A percentile compares a stretch with the other conserved stretches of the same genome.
These are phyloP conservation scores for Urocyon cinereoargenteus DNA, from an alignment of 2,797 vertebrate genomes.

Conservation along the genomic window DNA sequence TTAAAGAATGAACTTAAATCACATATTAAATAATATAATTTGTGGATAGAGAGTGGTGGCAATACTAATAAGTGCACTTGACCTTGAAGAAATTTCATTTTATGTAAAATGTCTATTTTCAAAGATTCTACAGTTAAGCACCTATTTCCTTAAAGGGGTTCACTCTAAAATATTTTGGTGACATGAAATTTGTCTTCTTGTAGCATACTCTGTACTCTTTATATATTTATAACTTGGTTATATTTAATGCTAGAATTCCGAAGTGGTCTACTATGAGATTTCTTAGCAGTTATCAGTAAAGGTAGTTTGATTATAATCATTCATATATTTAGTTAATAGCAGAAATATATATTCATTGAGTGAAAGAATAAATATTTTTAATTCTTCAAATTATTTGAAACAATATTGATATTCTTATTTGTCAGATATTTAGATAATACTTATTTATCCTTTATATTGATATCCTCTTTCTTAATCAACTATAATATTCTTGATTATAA, in stretches of 20 bases:
- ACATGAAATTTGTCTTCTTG: background rate
- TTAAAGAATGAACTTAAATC: background rate
- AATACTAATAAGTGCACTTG: background rate
- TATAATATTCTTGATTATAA: background rate
- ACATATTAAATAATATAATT: background rate
- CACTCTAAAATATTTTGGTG: background rate
- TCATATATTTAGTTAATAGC: background rate
- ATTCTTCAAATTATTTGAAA: conserved; percentile 26
- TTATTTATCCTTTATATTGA: background rate
- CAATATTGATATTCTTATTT: background rate
- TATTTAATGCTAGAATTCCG: background rate
- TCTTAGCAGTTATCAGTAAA: background rate
- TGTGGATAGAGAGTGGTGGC: background rate
- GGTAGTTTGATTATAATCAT: background rate
- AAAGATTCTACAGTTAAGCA: background rate
- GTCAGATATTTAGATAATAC: background rate
- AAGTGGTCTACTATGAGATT: background rate
- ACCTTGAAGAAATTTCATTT: background rate
- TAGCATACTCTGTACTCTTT: background rate
- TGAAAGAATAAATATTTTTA: background rate
- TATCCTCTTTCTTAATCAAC: background rate
- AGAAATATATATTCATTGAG: background rate
- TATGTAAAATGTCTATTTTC: background rate
- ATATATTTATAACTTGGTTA: background rate
- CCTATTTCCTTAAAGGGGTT: background rate